Evolutionary conservation across 64 coral and sea anemone genomes (phyloP), one percentile per base, ranked within the genome.

Genomic region (Catalaphyllia jardinei): DNA sequence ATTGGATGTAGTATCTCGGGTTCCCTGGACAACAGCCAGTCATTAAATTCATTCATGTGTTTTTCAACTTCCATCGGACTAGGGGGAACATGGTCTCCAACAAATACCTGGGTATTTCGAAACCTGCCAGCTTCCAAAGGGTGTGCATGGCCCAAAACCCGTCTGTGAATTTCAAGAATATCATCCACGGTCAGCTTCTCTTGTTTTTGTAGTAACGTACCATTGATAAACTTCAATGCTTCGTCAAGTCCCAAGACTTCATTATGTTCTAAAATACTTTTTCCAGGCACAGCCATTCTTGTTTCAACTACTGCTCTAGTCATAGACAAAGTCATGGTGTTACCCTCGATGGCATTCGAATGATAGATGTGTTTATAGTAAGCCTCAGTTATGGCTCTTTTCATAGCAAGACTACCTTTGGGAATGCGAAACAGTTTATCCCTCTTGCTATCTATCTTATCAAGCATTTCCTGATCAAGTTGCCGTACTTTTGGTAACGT

Each of bases 301-400:
- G 97, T 95, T 77, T 99, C 97, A 7, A 99, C 97, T 49, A 99
- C 77, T 28, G 97, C 97, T 82, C 97, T 75, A 2, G 97, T 95
- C 97, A 99, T 99, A 49, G 97, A 99, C 19, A 99, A 86, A 3
- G 97, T 99, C 97, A 99, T 99, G 72, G 97, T 99, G 71, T 99
- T 99, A 8, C 97, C 97, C 83, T 99, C 97, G 86, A 99, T 99
- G 17, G 97, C 97, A 88, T 95, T 99, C 62, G 97, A 93, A 71
- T 99, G 97, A 78, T 99, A 95, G 57, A 99, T 99, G 65, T 99
- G 97, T 79, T 99, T 88, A 63, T 88, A 99, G 55, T 99, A 99
- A 63, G 97, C 97, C 75, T 99, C 97, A 46, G 80, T 90, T 29
- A 99, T 87, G 25, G 97, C 97, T 71, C 97, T 82, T 75, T 99